Evolutionary conservation across 2,797 vertebrate genomes (phyloP).

Genomic region (Morus bassanus): DNA sequence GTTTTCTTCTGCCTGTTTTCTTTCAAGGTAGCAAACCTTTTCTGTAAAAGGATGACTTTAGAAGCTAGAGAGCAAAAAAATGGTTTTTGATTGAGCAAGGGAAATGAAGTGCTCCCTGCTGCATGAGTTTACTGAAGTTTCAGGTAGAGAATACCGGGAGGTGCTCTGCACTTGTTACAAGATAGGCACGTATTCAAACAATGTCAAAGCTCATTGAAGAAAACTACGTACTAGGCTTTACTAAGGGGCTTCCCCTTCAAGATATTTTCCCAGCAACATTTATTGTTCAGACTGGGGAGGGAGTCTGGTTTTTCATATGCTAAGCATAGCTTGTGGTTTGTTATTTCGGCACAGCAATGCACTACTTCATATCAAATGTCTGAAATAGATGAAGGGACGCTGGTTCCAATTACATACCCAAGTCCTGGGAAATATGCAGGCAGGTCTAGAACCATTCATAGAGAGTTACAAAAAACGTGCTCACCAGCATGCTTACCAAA

Average conservation of each 20-base stretch:
- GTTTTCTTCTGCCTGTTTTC: neutral
- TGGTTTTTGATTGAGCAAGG: neutral
- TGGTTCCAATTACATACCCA: neutral
- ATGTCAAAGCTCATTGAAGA: neutral
- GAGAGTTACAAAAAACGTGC: neutral
- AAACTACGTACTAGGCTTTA: neutral
- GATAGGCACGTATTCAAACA: neutral
- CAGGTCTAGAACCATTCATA: neutral
- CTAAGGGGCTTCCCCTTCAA: neutral
- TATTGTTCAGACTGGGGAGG: neutral
- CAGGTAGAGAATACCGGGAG: neutral
- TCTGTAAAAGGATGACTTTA: neutral
- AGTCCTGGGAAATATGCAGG: neutral
- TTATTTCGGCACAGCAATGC: neutral
- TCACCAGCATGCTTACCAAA: neutral
- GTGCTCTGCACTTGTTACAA: neutral
- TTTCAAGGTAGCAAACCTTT: neutral
- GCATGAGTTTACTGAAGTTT: neutral
- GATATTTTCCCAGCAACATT: neutral
- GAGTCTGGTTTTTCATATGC: neutral
- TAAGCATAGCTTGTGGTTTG: neutral
- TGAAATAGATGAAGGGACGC: neutral
- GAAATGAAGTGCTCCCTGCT: neutral
- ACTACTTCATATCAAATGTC: neutral
- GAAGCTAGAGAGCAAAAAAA: neutral